These are phyloP conservation scores for Caerostris darwini DNA, from an alignment of 1,140 invertebrate species.

Conservation along the genomic window DNA sequence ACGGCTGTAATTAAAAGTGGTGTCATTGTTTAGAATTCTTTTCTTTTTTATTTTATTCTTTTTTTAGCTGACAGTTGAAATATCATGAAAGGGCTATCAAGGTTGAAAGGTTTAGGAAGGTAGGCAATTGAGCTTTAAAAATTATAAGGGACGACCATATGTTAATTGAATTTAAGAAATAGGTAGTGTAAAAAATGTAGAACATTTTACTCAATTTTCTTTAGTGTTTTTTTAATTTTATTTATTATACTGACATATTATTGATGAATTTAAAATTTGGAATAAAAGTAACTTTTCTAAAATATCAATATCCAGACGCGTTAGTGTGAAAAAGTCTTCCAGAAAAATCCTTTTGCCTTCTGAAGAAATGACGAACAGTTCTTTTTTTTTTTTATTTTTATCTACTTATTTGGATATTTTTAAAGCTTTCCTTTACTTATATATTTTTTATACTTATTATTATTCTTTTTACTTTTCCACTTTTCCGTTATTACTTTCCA, in stretches of 20 bases:
- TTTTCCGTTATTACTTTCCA: constrained; percentile 38
- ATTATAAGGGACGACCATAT: not conserved
- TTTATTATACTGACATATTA: too few species aligned
- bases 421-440: not conserved
- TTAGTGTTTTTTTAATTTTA: too few species aligned
- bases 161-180: too few species aligned
- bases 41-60: too few species aligned
- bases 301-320: constrained; percentile 52
- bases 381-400: constrained; percentile 45
- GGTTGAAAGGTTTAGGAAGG: not conserved
- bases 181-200: too few species aligned
- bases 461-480: not conserved
- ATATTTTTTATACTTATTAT: not conserved
- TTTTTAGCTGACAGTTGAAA: not conserved
- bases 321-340: not conserved
- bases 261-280: too few species aligned
- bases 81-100: not conserved
- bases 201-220: too few species aligned
- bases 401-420: constrained; percentile 42
- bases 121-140: not conserved
- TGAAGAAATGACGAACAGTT: constrained; percentile 3
- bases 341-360: not conserved
- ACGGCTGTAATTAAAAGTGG: constrained; percentile 28
- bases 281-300: too few species aligned
- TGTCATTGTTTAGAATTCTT: not conserved